A percentile compares a stretch with the other conserved stretches of the same genome.
Evolutionary conservation across 2,888 invertebrate species (phyloP).

Genomic region (Drosophila mettleri): DNA sequence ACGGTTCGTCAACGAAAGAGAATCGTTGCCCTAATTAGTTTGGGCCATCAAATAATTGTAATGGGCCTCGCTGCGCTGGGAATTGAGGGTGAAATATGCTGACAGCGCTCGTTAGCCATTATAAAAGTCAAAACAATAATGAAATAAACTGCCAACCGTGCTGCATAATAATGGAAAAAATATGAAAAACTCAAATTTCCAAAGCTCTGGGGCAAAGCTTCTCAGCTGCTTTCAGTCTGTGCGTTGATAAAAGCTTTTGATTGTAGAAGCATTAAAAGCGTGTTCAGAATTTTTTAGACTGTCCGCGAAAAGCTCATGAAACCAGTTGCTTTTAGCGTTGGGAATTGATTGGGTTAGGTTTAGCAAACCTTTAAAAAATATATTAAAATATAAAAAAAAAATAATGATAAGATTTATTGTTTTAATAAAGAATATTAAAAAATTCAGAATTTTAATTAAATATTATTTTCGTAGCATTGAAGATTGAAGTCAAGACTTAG

Average conservation of each 20-base stretch:
- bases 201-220: not conserved
- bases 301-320: no score
- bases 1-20: constrained; percentile 47
- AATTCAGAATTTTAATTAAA: no score
- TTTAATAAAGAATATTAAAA: no score
- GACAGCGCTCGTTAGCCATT: constrained; percentile 27
- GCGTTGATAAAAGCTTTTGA: not conserved
- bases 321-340: no score
- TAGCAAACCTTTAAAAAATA: no score
- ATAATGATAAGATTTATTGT: no score
- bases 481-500: no score
- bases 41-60: constrained; percentile 50
- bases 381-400: no score
- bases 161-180: constrained; percentile 2
- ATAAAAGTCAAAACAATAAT: constrained; percentile 11
- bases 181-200: not conserved
- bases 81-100: constrained; percentile 26
- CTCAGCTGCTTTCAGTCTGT: not conserved
- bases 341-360: no score
- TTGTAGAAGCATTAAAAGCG: no score
- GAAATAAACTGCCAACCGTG: not conserved
- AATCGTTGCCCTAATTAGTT: constrained; percentile 65
- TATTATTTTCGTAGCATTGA: no score
- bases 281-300: no score
- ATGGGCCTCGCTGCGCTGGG: constrained; percentile 11